phyloP scores from a whole-genome alignment of 2,113 vertebrate species.

The Hemiscyllium ocellatum region DNA sequence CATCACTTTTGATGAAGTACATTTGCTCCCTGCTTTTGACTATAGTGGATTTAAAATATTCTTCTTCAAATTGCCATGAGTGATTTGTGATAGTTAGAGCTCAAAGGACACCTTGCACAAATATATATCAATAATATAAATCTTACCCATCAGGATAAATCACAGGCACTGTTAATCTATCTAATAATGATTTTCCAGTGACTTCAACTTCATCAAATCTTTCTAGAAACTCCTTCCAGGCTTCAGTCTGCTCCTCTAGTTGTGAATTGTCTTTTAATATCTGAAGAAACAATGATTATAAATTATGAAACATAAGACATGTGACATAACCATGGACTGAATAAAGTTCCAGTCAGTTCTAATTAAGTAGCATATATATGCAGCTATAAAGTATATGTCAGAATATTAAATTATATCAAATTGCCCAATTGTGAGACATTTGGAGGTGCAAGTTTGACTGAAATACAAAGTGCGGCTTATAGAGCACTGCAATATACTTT shows the following conservation, averaged over 20 bases:
- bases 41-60: background rate
- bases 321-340: background rate
- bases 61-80: background rate
- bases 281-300: conserved; percentile 50
- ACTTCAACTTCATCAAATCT: conserved; percentile 83
- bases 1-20: background rate
- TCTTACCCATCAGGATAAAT: conserved; percentile 94
- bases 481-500: background rate
- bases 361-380: background rate
- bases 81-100: background rate
- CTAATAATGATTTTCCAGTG: conserved; percentile 83
- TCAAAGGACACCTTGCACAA: background rate
- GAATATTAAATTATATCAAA: background rate
- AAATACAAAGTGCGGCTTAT: background rate
- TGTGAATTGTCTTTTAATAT: conserved; percentile 70
- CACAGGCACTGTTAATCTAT: conserved; percentile 83
- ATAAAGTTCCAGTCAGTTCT: background rate
- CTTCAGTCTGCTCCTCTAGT: conserved; percentile 60
- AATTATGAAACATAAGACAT: background rate
- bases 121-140: background rate
- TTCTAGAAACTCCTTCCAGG: conserved; percentile 62
- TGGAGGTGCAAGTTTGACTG: background rate
- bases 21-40: background rate
- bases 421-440: background rate
- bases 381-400: background rate